Base-by-base conservation (phyloP, 2,113 vertebrate genomes). In the Sclerurus mexicanus region DNA sequence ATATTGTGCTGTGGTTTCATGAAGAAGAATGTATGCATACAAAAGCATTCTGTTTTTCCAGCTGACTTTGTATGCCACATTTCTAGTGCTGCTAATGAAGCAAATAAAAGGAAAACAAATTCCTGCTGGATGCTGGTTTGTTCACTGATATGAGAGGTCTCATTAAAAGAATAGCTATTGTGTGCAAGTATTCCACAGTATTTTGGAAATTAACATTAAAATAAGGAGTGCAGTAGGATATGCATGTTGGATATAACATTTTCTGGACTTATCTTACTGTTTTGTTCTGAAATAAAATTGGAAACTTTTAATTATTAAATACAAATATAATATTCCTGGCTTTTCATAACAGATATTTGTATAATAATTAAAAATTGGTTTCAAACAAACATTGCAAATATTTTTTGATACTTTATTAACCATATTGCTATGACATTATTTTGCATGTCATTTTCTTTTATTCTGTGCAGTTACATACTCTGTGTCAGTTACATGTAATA, bases 31-130 rank as follows among this genome's bases (percentile, higher is more conserved):
- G 68, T 71, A 69, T n/a, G 68, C 74, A 83, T 80, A 69, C 52
- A 88, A 83, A 90, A 92, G 37, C 46, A 44, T 73, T 67, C 4
- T 81, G 15, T 9, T 94, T 83, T 96, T 85, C 89, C 44, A 42
- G 19, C 13, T 42, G 23, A 69, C 69, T 56, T 46, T 47, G 53
- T 52, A 78, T 59, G 67, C 63, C 87, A 87, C 56, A 79, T 76
- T 89, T 3, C 1, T 87, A 87, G 59, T 35, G 55, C n/a, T 62
- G 42, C 15, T 95, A 97, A 96, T 93, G 92, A 97, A 95, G 68
- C 33, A 80, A 96, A 94, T 78, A 86, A 95, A 89, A 72, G 62
- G 39, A 72, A 90, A 95, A 87, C 5, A 74, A 85, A 89, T 90
- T 66, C 66, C 64, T 91, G 14, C 47, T 78, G 90, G 28, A 88